Evolutionary conservation across 23 tunicate genomes (phyloP).

Genomic region (Clavelina lepadiformis): DNA sequence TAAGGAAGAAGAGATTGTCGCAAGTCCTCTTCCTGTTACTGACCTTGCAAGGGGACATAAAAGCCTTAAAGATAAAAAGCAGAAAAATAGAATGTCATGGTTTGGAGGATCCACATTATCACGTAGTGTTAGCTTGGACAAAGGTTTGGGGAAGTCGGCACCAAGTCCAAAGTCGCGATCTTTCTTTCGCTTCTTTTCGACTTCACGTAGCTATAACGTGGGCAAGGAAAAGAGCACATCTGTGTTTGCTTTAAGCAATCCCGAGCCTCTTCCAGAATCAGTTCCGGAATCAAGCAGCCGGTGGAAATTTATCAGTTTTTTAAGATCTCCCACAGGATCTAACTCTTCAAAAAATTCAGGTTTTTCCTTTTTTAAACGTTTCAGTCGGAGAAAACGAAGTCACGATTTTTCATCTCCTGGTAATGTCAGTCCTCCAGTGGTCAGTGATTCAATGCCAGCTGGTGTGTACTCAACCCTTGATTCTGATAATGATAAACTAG

Average conservation of each 20-base stretch:
- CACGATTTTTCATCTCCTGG: conserved; percentile 19
- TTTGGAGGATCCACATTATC: conserved; percentile 17
- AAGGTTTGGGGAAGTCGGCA: not conserved
- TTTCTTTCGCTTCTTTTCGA: conserved; percentile 33
- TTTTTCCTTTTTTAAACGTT: conserved; percentile 30
- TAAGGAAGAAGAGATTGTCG: conserved; percentile 9
- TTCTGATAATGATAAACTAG: not conserved
- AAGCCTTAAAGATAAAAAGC: conserved; percentile 18
- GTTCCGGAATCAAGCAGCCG: not conserved
- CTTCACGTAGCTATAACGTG: conserved; percentile 15
- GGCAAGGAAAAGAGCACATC: conserved; percentile 1
- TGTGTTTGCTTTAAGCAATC: not conserved
- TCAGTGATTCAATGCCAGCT: not conserved
- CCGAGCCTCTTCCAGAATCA: not conserved
- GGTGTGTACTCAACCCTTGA: conserved; percentile 15
- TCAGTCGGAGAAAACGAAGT: conserved; percentile 28
- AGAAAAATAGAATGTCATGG: conserved; percentile 35
- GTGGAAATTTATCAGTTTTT: conserved; percentile 3
- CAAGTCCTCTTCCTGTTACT: conserved; percentile 39
- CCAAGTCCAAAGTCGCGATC: conserved; percentile 4
- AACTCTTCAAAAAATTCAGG: conserved; percentile 4
- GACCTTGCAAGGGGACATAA: conserved; percentile 41
- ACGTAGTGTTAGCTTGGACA: conserved; percentile 9
- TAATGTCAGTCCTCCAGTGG: conserved; percentile 2
- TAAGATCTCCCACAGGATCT: not conserved